A percentile compares a stretch with the other conserved stretches of the same genome.
Conservation (phyloP, 30 jellyfish, hydroid and myxozoan species). For the Phacellophora camtschatica region DNA sequence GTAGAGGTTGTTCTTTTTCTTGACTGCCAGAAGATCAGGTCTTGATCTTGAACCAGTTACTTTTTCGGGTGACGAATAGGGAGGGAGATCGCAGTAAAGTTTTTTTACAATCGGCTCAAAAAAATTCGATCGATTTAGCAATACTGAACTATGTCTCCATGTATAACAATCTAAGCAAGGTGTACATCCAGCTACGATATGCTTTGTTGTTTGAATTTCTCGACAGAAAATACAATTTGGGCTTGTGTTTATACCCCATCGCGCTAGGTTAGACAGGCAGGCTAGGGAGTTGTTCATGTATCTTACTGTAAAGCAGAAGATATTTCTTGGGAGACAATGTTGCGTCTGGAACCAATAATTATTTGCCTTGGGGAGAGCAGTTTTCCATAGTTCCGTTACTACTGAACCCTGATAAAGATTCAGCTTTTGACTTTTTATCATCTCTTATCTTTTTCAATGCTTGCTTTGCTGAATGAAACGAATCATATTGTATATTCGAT, state of each 20-base stretch:
- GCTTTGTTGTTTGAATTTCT: background rate
- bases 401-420: background rate
- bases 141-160: conserved; percentile 7
- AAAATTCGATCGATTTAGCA: background rate
- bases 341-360: conserved; percentile 23
- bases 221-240: background rate
- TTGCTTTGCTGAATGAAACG: background rate
- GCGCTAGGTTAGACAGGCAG: conserved; percentile 9
- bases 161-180: conserved; percentile 13
- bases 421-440: background rate
- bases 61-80: conserved; percentile 18
- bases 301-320: background rate
- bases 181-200: conserved; percentile 18
- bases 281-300: conserved; percentile 36
- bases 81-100: conserved; percentile 18
- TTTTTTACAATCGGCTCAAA: background rate
- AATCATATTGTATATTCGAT: conserved; percentile 5
- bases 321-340: background rate
- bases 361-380: conserved; percentile 22
- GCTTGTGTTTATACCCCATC: conserved; percentile 1
- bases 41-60: conserved; percentile 19
- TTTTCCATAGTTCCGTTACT: background rate
- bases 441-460: conserved; percentile 27
- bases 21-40: conserved; percentile 9
- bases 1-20: conserved; percentile 13